Evolutionary conservation across 37 sponge, comb jelly and placozoan genomes (phyloP), one percentile per base, ranked within the genome.

Genomic region (Amphimedon queenslandica): DNA sequence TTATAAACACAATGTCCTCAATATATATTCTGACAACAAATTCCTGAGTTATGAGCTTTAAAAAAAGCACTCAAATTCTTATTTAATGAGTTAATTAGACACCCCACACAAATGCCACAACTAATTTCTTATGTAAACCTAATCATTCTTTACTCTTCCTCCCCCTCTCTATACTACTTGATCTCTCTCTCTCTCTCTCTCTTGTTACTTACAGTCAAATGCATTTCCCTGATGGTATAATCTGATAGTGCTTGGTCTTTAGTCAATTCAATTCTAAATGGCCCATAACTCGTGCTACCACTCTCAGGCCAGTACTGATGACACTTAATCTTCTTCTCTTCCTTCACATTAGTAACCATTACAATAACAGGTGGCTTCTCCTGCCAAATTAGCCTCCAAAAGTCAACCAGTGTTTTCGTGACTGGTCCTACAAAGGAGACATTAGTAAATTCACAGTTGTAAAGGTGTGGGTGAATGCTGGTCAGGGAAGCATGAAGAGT

Each of bases 351-450:
- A 65, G 91, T 90, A 24, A 90, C 64, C 91, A 90, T 90, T 61
- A 84, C 90, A 34, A 90, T 76, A 41, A 70, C 55, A 24, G 77
- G 66, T 18, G 76, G 58, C 16, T 63, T 63, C 71, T 90, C 84
- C 64, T 83, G 81, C 90, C 90, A 90, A 4, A 90, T 40, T 31
- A 84, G 35, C 40, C 80, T 76, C 90, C 90, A 90, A 69, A 80
- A 79, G 86, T 84, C 90, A 41, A 71, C 72, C 18, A 80, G 47
- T 21, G 90, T 90, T 0, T 53, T 40, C 5, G 79, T 66, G 6
- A 77, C 37, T 3, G 90, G 90, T 38, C 86, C 89, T 88, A 55
- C n/a, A 53, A 29, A 32, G 29, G 31, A 27, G 8, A 47, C 13
- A 13, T 18, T 18, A 47, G 13, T 18, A 47, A 18, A 47, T 18